These are phyloP conservation scores for Acanthisitta chloris DNA, from an alignment of 2,113 vertebrate species.

Conservation along the genomic window DNA sequence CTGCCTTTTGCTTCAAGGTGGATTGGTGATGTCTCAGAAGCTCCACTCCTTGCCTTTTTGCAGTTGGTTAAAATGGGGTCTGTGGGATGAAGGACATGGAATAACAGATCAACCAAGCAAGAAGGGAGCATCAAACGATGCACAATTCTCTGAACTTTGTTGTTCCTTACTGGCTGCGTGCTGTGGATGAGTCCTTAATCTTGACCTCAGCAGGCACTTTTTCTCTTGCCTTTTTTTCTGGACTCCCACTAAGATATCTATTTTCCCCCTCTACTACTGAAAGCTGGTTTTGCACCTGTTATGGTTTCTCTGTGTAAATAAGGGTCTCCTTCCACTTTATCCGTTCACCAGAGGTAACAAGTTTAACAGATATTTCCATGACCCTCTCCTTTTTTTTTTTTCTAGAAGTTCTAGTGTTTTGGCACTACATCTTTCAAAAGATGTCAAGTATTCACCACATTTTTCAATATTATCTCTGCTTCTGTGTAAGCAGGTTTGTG, in stretches of 20 bases:
- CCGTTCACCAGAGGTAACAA: not conserved
- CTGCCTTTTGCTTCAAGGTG: not conserved
- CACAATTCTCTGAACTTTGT: not conserved
- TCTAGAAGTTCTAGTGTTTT: not conserved
- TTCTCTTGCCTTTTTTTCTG: not conserved
- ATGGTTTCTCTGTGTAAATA: not conserved
- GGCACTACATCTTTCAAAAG: not conserved
- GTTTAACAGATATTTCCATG: not conserved
- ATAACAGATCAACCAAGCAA: not conserved
- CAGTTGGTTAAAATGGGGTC: not conserved
- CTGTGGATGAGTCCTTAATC: not conserved
- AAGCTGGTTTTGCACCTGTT: not conserved
- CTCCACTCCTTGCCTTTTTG: not conserved
- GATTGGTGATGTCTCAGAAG: not conserved
- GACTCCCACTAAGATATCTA: not conserved
- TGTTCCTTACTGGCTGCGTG: not conserved
- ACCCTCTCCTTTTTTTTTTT: not conserved
- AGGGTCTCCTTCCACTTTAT: not conserved
- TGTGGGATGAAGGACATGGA: not conserved
- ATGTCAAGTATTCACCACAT: not conserved
- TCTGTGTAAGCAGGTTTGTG: not conserved
- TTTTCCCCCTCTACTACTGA: rapidly evolving
- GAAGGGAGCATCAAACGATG: not conserved
- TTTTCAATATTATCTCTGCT: not conserved
- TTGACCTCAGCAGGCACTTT: not conserved